phyloP scores from a whole-genome alignment of 2,888 invertebrate species.

The Cephus pulcher region DNA sequence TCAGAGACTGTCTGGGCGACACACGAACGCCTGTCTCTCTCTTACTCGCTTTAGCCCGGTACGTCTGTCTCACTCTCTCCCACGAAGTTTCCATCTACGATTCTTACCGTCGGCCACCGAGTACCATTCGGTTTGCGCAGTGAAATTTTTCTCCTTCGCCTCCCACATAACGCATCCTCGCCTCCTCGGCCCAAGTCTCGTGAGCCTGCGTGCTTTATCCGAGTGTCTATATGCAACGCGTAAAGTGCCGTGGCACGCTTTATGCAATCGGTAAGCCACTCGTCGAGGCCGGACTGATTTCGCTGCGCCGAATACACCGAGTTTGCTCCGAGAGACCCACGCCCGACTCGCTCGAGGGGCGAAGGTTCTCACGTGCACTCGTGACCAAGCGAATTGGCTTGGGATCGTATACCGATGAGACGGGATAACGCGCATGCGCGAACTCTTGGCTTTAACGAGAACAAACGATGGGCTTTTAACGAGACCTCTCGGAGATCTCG shows the following conservation, averaged over 20 bases:
- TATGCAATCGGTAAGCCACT: not conserved
- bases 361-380: not conserved
- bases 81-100: not conserved
- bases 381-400: not conserved
- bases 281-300: not conserved
- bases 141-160: conserved; percentile 30
- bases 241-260: not conserved
- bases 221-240: not conserved
- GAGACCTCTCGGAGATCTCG: not conserved
- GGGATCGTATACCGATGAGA: not conserved
- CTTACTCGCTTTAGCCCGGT: not conserved
- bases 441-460: not conserved
- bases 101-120: conserved; percentile 9
- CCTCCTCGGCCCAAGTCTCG: conserved; percentile 36
- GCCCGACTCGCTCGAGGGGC: too few relatives aligned
- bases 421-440: not conserved
- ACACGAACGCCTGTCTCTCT: conserved; percentile 33
- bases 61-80: conserved; percentile 10
- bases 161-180: conserved; percentile 34
- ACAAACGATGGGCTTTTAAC: not conserved
- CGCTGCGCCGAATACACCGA: not conserved
- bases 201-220: conserved; percentile 28
- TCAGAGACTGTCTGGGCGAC: conserved; percentile 35
- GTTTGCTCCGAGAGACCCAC: not conserved
- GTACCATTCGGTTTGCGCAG: conserved; percentile 30